Evolutionary conservation across 1,140 invertebrate species (phyloP), one percentile per base, ranked within the genome.

Genomic region (Aphidius ervi): DNA sequence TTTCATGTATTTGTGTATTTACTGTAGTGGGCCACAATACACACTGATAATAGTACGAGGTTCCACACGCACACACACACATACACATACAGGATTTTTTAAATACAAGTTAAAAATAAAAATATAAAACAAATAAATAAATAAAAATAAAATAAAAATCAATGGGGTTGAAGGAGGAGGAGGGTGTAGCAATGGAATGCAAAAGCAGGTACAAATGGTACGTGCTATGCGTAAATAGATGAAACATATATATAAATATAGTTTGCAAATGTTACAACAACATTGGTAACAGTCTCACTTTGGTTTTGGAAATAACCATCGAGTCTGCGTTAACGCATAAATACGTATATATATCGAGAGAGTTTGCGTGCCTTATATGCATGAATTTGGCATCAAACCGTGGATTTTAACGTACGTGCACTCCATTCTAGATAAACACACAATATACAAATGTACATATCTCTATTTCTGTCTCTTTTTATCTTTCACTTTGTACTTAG

Each of bases 1-100:
- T 58, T 53, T 50, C 42, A 47, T 63, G 61, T 69, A 70, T 68
- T 70, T 70, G 67, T 56, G 23, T 61, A 57, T 53, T 43, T 43
- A 46, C 41, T n/a, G 49, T 50, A 20, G 20, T 52, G 40, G 40
- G 10, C 9, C 37, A 53, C 52, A 49, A 31, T 31, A 31, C 23
- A 31, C 23, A 31, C 23, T 31, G 23, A 31, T 31, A 31, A 31
- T 31, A 31, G 16, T 16, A 16, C 16, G 16, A 16, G 16, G 16
- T 16, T 16, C 0, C 16, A 16, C 16, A 16, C 16, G 1, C 1
- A 16, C 16, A 16, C 16, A 16, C 16, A 16, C 16, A 16, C 1
- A 16, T 1, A 16, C 16, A 16, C 16, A 16, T 1, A 16, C 1
- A 31, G 23, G 1, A 31, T 31, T 31, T 31, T 31, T 31, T 31